Evolutionary conservation across 2,797 vertebrate genomes (phyloP).

Genomic region (Manis crassicaudata): DNA sequence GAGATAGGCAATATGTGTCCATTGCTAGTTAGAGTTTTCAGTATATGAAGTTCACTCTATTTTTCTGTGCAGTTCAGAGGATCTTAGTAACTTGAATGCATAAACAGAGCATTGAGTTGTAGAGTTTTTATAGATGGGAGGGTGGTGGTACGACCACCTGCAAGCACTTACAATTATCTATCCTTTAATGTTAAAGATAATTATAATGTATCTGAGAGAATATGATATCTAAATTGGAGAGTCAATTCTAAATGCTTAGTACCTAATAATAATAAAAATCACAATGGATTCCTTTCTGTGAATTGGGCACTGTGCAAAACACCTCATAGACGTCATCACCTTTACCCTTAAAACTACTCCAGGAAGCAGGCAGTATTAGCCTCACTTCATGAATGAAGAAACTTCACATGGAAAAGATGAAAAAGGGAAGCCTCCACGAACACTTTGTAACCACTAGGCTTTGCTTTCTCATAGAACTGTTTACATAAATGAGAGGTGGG

Average conservation of each 20-base stretch:
- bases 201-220: neutral
- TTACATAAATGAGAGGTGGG: neutral
- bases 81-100: neutral
- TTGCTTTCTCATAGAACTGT: neutral
- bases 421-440: neutral
- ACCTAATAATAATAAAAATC: neutral
- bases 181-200: constrained; percentile 2
- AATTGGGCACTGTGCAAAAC: neutral
- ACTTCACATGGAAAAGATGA: neutral
- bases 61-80: neutral
- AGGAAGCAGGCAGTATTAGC: neutral
- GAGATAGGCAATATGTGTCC: neutral
- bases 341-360: neutral
- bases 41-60: neutral
- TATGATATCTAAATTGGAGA: neutral
- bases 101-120: neutral
- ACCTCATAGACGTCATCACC: neutral
- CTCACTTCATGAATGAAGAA: neutral
- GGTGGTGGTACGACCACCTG: neutral
- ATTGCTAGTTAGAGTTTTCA: neutral
- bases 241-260: constrained; percentile 17
- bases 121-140: neutral
- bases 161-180: neutral
- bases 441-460: neutral
- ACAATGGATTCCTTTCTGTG: neutral